Evolutionary conservation across 35 echinoderm and acorn worm genomes (phyloP).

Genomic region (Strongylocentrotus purpuratus): DNA sequence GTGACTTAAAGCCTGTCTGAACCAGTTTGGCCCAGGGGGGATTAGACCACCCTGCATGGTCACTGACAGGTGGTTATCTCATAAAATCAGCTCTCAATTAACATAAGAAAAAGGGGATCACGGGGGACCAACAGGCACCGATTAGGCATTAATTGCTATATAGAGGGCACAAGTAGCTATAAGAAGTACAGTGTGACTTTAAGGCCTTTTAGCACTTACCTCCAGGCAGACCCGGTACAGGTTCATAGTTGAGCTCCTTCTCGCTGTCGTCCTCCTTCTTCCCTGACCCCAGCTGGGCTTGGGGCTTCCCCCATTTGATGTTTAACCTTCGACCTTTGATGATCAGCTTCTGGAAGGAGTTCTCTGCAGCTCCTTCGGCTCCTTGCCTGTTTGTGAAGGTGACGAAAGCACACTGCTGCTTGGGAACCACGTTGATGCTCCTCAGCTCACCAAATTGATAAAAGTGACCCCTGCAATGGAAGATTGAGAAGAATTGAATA

Average conservation of each 20-base stretch:
- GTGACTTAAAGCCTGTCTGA: too few relatives aligned
- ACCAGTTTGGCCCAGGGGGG: too few relatives aligned
- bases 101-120: too few relatives aligned
- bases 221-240: conserved; percentile 94
- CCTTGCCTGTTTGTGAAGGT: conserved; percentile 73
- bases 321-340: conserved; percentile 96
- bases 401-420: conserved; percentile 98
- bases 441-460: conserved; percentile 99
- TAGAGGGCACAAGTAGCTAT: too few relatives aligned
- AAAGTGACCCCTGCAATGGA: conserved; percentile 76
- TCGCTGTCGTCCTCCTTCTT: conserved; percentile 55
- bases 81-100: too few relatives aligned
- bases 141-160: too few relatives aligned
- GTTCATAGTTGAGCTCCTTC: conserved; percentile 62
- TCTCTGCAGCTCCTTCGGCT: conserved; percentile 83
- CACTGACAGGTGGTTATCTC: too few relatives aligned
- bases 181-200: too few relatives aligned
- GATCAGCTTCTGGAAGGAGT: conserved; percentile 97
- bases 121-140: too few relatives aligned
- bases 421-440: conserved; percentile 88
- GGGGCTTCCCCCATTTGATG: conserved; percentile 96
- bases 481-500: not conserved
- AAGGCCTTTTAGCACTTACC: conserved; percentile 60
- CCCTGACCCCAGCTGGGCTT: conserved; percentile 71
- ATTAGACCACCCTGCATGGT: too few relatives aligned